Evolutionary conservation across 2,888 invertebrate species (phyloP).

Genomic region (Ashinkailepas kermadecensis): DNA sequence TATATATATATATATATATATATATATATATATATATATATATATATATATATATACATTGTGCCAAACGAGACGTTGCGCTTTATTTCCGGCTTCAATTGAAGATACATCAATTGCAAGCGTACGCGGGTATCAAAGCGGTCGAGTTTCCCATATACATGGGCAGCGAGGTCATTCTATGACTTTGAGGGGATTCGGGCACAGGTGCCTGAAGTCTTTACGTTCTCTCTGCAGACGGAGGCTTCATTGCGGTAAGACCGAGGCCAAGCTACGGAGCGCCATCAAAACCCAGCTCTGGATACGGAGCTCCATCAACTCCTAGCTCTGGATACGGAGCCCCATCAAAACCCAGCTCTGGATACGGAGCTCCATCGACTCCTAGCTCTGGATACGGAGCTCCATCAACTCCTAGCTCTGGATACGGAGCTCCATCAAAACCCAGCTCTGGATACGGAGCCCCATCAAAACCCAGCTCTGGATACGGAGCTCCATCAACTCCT

Average conservation of each 20-base stretch:
- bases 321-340: conserved; percentile 38
- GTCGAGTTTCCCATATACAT: too few species aligned
- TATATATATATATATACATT: too few species aligned
- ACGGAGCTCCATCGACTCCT: conserved; percentile 39
- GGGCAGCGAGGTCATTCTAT: too few species aligned
- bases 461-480: conserved; percentile 43
- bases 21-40: too few species aligned
- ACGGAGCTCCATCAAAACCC: conserved; percentile 60
- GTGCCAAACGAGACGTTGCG: too few species aligned
- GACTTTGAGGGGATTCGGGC: too few species aligned
- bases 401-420: conserved; percentile 61
- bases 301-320: conserved; percentile 60
- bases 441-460: conserved; percentile 38
- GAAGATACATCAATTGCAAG: too few species aligned
- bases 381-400: conserved; percentile 49
- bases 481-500: conserved; percentile 39
- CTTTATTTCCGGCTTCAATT: too few species aligned
- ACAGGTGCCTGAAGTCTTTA: too few species aligned
- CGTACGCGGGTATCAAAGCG: too few species aligned
- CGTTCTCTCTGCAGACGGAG: background rate
- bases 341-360: conserved; percentile 43
- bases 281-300: conserved; percentile 72
- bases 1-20: too few species aligned
- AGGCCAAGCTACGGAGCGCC: conserved; percentile 53
- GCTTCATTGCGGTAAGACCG: conserved; percentile 39